phyloP scores from a whole-genome alignment of 2,888 invertebrate species.

The Furcula furcula region DNA sequence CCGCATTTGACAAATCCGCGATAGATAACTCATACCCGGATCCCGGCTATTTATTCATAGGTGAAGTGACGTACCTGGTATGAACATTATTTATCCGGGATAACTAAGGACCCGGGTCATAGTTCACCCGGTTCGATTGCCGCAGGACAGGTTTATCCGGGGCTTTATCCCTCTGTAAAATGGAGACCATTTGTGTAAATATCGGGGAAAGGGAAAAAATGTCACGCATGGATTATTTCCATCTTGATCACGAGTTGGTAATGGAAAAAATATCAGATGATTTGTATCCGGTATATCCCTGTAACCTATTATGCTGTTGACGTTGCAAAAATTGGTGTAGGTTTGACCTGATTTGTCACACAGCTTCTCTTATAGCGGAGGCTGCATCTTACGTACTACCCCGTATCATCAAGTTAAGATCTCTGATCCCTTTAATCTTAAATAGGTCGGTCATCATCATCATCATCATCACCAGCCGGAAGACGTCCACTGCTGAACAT shows the following conservation, averaged over 20 bases:
- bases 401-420: too few relatives aligned
- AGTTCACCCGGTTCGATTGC: background rate
- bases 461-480: too few relatives aligned
- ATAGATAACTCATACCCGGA: background rate
- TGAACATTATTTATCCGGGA: background rate
- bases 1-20: background rate
- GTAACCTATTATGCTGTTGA: too few relatives aligned
- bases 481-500: too few relatives aligned
- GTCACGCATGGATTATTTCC: background rate
- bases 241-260: background rate
- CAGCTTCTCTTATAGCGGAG: too few relatives aligned
- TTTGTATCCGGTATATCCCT: background rate
- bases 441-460: too few relatives aligned
- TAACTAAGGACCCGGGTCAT: background rate
- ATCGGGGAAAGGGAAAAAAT: background rate
- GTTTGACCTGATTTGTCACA: too few relatives aligned
- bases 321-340: too few relatives aligned
- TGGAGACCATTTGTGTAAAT: background rate
- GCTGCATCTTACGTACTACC: too few relatives aligned
- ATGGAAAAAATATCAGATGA: background rate
- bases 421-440: too few relatives aligned
- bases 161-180: background rate
- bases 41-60: conserved; percentile 1
- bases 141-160: background rate
- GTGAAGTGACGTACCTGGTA: background rate